Evolutionary conservation across 2,888 invertebrate species (phyloP).

Genomic region (Disparrhopalites patrizii): DNA sequence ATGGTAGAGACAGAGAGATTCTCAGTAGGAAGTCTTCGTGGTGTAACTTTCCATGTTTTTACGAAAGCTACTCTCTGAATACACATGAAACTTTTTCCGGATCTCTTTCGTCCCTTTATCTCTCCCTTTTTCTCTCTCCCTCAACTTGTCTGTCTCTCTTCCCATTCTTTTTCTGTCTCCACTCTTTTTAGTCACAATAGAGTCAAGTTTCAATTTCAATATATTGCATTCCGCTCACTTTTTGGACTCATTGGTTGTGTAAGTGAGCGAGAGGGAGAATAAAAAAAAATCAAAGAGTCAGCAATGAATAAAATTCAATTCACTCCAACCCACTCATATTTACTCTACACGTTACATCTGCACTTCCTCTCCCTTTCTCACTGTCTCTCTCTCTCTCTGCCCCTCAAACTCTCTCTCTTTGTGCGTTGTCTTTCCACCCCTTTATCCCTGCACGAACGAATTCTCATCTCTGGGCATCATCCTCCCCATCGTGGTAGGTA

Average conservation of each 20-base stretch:
- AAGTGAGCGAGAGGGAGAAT: neutral
- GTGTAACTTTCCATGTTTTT: no score
- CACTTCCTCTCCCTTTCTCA: neutral
- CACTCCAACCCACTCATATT: neutral
- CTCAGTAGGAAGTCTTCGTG: no score
- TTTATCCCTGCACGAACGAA: no score
- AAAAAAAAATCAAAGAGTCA: constrained; percentile 21
- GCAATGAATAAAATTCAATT: constrained; percentile 25
- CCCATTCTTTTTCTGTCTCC: neutral
- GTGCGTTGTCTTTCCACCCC: neutral
- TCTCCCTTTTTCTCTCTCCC: neutral
- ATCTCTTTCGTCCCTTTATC: neutral
- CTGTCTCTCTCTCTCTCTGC: neutral
- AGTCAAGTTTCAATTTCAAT: constrained; percentile 20
- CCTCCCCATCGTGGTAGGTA: constrained; percentile 2
- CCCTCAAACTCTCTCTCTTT: no score
- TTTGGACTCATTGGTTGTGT: neutral
- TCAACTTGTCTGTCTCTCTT: neutral
- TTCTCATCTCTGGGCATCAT: no score
- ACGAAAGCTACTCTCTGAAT: no score
- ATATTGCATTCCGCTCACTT: constrained; percentile 16
- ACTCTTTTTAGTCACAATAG: constrained; percentile 1
- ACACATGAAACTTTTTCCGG: no score
- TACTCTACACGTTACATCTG: no score
- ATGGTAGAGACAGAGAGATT: neutral